Percentiles rank a stretch among this genome's conserved stretches.
phyloP scores from a whole-genome alignment of 2,797 vertebrate genomes.

The Steatocranus sp. region DNA sequence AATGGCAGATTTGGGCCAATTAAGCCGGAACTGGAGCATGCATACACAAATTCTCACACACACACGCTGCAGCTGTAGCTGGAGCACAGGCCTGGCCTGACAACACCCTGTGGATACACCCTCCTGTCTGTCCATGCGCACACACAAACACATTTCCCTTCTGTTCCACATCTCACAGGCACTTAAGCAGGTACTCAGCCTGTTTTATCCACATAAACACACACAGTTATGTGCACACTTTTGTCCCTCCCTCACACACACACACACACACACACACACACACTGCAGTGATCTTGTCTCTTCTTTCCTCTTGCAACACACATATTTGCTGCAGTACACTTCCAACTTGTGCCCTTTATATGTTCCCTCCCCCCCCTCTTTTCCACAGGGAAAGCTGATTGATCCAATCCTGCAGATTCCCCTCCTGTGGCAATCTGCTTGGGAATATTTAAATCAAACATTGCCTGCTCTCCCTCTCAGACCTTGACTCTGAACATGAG shows the following conservation, averaged over 20 bases:
- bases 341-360: conserved; percentile 16
- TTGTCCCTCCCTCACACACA: background rate
- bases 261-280: background rate
- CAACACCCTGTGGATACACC: conserved; percentile 27
- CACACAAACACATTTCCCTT: background rate
- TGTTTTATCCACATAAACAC: conserved; percentile 1
- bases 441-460: conserved; percentile 37
- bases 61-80: background rate
- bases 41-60: background rate
- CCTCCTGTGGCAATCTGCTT: background rate
- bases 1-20: conserved; percentile 77
- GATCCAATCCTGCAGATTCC: conserved; percentile 11
- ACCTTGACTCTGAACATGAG: conserved; percentile 6
- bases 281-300: background rate
- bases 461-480: background rate
- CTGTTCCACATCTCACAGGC: conserved; percentile 20
- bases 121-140: background rate
- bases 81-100: background rate
- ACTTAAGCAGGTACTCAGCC: conserved; percentile 19
- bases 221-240: background rate
- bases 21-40: conserved; percentile 46
- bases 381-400: background rate
- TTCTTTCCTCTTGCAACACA: background rate
- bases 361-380: background rate
- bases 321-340: background rate